Base-by-base conservation (phyloP, 2,113 vertebrate species). In the Ptilonorhynchus violaceus region DNA sequence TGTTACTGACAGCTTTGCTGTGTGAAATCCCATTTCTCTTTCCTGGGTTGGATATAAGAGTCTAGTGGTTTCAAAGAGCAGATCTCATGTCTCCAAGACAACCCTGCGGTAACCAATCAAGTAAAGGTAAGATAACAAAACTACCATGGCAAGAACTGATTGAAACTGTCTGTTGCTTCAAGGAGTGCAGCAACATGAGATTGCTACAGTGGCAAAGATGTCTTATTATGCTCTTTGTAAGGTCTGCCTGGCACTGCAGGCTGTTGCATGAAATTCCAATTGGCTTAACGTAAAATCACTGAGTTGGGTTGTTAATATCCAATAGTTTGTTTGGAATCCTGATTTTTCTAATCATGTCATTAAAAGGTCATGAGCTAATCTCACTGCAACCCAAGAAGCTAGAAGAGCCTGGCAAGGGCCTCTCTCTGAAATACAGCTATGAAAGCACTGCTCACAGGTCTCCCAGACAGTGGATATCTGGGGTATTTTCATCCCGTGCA, bases 21-120 rank as follows among this genome's bases (percentile, higher is more conserved):
- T 31, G 53, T 67, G 63, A 95, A 96, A 93, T 80, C 59, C 33
- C 23, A 47, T 73, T 97, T 96, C 67, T 59, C 16, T 70, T 83
- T 58, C 67, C 59, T 50, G 55, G 50, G 41, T 13, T 88, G 60
- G 60, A 56, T 49, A 33, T 39, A 68, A 75, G 69, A 82, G 85
- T 69, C 41, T 21, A 24, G n/a, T 30, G 27, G 53, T 85, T 94
- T 93, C 92, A 81, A 85, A 77, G 85, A 20, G 49, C 79, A 72
- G 68, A 70, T 79, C 68, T 92, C 73, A 93, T 37, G 68, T 80
- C 64, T 75, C 72, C 2, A 3, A 63, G 82, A 88, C 72, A 94
- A 52, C 63, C 85, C 68, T 70, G 85, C 68, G 92, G 56, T 27
- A 83, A 72, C 21, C 47, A 93, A 49, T 92, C 86, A 80, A 80